A percentile compares a stretch with the other conserved stretches of the same genome.
Conservation (phyloP, 2,888 invertebrate species). For the Scelioninae gen. 2 region DNA sequence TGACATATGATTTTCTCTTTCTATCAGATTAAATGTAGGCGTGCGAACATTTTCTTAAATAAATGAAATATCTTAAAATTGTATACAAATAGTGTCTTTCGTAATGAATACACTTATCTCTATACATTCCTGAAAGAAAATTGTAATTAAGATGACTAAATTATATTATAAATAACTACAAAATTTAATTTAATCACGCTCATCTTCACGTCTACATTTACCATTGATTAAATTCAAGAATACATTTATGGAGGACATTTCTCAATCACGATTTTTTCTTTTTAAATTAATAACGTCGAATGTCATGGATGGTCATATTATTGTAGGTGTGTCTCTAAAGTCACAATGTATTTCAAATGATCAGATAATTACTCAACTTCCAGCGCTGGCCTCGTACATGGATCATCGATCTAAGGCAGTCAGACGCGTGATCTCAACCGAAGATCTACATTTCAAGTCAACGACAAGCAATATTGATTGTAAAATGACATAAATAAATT, state of each 20-base stretch:
- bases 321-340: conserved; percentile 39
- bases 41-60: too few relatives aligned
- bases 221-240: background rate
- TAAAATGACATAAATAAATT: conserved; percentile 11
- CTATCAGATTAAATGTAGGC: too few relatives aligned
- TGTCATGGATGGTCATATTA: conserved; percentile 18
- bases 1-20: too few relatives aligned
- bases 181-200: too few relatives aligned
- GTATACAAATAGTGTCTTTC: too few relatives aligned
- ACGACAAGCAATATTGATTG: conserved; percentile 26
- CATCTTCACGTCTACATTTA: too few relatives aligned
- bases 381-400: conserved; percentile 48
- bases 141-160: too few relatives aligned
- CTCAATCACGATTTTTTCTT: conserved; percentile 2
- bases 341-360: conserved; percentile 39
- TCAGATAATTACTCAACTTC: conserved; percentile 47
- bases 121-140: too few relatives aligned
- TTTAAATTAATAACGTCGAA: background rate
- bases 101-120: too few relatives aligned
- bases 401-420: conserved; percentile 41
- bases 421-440: conserved; percentile 16
- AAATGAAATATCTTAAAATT: too few relatives aligned
- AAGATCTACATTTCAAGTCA: conserved; percentile 22
- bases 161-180: too few relatives aligned
- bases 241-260: conserved; percentile 1